phyloP scores from a whole-genome alignment of 1,140 invertebrate species.

The Caenorhabditis latens region DNA sequence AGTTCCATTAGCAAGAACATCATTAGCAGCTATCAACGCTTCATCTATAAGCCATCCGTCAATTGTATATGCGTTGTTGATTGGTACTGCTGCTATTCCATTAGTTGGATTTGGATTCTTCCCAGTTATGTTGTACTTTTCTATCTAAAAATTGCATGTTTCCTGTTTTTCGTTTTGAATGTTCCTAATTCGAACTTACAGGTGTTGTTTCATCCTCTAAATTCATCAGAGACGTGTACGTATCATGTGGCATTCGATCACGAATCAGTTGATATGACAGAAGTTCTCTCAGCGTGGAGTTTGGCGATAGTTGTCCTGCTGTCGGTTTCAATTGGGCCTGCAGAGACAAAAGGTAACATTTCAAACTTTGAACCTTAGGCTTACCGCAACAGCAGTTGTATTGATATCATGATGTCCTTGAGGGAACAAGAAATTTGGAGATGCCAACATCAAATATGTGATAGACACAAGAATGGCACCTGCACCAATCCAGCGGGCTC shows the following conservation, averaged over 20 bases:
- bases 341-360: conserved; percentile 16
- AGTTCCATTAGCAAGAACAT: neutral
- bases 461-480: conserved; percentile 76
- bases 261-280: conserved; percentile 69
- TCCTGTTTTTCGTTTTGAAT: neutral
- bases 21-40: neutral
- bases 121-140: conserved; percentile 63
- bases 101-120: neutral
- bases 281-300: conserved; percentile 68
- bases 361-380: conserved; percentile 1
- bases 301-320: conserved; percentile 59
- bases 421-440: conserved; percentile 76
- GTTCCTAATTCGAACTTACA: conserved; percentile 17
- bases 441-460: conserved; percentile 73
- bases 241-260: conserved; percentile 68
- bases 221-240: conserved; percentile 35
- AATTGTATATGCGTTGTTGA: conserved; percentile 41
- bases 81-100: neutral
- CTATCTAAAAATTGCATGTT: conserved; percentile 58
- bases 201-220: conserved; percentile 47
- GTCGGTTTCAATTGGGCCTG: conserved; percentile 63
- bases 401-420: conserved; percentile 70
- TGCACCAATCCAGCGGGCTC: conserved; percentile 76
- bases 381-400: conserved; percentile 70
- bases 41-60: conserved; percentile 57